A percentile compares a stretch with the other conserved stretches of the same genome.
These are phyloP conservation scores for Rhamnusium bicolor DNA, from an alignment of 2,888 invertebrate species.

Conservation along the genomic window DNA sequence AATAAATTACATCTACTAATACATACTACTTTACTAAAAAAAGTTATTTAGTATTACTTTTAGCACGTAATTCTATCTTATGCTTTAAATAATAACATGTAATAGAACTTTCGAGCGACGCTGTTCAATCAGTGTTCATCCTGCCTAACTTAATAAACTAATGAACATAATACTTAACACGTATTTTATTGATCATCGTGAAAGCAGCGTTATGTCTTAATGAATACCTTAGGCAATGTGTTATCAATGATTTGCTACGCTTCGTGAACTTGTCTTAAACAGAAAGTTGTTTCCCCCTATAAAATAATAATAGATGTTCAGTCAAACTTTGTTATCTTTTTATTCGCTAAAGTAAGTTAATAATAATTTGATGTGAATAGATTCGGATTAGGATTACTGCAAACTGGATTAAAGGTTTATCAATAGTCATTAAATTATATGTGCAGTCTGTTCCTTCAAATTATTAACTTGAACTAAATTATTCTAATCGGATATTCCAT, in stretches of 20 bases:
- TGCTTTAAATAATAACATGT: no score
- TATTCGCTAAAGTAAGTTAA: neutral
- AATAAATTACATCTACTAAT: no score
- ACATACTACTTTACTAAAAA: no score
- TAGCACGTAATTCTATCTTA: no score
- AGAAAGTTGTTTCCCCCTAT: constrained; percentile 6
- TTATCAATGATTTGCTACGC: constrained; percentile 21
- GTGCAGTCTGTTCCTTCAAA: neutral
- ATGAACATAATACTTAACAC: constrained; percentile 9
- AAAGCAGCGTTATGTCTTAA: neutral
- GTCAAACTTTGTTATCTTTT: neutral
- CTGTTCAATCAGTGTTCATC: neutral
- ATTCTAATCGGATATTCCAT: neutral
- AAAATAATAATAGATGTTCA: constrained; percentile 1
- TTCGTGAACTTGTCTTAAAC: constrained; percentile 17
- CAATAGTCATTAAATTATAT: neutral
- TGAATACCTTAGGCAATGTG: constrained; percentile 2
- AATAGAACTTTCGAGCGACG: neutral
- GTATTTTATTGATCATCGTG: constrained; percentile 8
- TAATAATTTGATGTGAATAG: constrained; percentile 1
- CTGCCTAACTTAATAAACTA: neutral
- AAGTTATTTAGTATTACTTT: no score
- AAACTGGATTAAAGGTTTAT: neutral
- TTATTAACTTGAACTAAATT: neutral
- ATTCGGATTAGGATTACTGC: neutral